phyloP scores from a whole-genome alignment of 1,140 invertebrate species.

The Megalonaias nervosa region DNA sequence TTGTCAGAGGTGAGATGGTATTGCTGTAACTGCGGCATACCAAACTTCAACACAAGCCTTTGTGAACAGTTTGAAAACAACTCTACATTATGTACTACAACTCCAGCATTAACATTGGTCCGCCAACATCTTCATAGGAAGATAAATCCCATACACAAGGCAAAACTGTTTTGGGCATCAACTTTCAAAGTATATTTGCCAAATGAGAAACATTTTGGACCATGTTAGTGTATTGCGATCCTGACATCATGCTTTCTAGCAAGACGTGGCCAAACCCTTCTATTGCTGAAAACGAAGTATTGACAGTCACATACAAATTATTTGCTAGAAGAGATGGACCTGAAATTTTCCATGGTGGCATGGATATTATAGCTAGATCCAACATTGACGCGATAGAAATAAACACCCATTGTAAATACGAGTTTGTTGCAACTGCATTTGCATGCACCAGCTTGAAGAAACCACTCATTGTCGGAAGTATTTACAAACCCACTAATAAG shows the following conservation, averaged over 20 bases:
- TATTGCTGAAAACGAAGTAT: slow-evolving; percentile 1
- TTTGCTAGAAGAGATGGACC: neutral
- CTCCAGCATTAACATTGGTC: too few relatives aligned
- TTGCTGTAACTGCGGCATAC: neutral
- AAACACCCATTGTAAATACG: too few relatives aligned
- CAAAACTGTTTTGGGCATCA: neutral
- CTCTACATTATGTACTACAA: neutral
- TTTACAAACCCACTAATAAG: slow-evolving; percentile 5
- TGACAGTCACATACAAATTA: neutral
- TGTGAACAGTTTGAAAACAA: neutral
- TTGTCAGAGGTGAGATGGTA: neutral
- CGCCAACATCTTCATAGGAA: neutral
- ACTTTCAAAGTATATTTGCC: slow-evolving; percentile 6
- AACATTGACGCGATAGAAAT: slow-evolving; percentile 1
- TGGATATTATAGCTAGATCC: neutral
- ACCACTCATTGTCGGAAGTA: neutral
- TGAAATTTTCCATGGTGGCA: neutral
- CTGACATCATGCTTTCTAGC: neutral
- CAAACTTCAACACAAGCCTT: slow-evolving; percentile 9
- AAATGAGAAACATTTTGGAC: neutral
- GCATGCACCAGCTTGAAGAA: neutral
- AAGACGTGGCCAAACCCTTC: slow-evolving; percentile 3
- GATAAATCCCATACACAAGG: neutral
- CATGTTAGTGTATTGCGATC: neutral
- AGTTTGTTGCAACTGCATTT: neutral